phyloP scores from a whole-genome alignment of 2,888 invertebrate species.

The Phymatocera aterrima region DNA sequence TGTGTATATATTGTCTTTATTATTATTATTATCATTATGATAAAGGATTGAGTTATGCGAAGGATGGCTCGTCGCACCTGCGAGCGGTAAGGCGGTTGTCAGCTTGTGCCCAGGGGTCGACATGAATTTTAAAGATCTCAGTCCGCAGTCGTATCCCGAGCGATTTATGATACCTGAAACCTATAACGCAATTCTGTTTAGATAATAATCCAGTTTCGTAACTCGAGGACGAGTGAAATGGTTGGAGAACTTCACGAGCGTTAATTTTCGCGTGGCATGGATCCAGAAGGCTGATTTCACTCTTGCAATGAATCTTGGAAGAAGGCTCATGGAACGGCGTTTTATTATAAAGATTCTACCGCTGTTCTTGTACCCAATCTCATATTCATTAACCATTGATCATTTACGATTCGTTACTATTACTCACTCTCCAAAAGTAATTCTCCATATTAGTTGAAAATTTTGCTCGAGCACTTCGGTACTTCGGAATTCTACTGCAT shows the following conservation, averaged over 20 bases:
- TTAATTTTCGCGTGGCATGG: slow-evolving; percentile 29
- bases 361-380: background rate
- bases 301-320: slow-evolving; percentile 38
- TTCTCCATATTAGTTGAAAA: too few species aligned
- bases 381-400: slow-evolving; percentile 22
- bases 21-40: background rate
- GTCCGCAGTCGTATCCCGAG: background rate
- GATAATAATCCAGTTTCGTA: slow-evolving; percentile 23
- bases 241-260: slow-evolving; percentile 8
- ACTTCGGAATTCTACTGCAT: background rate
- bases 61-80: slow-evolving; percentile 25
- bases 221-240: slow-evolving; percentile 27
- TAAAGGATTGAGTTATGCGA: slow-evolving; percentile 25
- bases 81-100: slow-evolving; percentile 1
- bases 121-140: slow-evolving; percentile 33
- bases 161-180: background rate
- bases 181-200: background rate
- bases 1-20: too few species aligned
- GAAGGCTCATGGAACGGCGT: slow-evolving; percentile 26
- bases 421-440: too few species aligned
- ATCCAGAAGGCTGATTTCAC: slow-evolving; percentile 36
- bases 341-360: slow-evolving; percentile 7
- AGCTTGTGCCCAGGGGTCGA: slow-evolving; percentile 18
- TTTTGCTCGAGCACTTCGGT: background rate
- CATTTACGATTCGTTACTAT: slow-evolving; percentile 28